Conservation (phyloP, 2,797 vertebrate species). For the Chaunax sp. region DNA sequence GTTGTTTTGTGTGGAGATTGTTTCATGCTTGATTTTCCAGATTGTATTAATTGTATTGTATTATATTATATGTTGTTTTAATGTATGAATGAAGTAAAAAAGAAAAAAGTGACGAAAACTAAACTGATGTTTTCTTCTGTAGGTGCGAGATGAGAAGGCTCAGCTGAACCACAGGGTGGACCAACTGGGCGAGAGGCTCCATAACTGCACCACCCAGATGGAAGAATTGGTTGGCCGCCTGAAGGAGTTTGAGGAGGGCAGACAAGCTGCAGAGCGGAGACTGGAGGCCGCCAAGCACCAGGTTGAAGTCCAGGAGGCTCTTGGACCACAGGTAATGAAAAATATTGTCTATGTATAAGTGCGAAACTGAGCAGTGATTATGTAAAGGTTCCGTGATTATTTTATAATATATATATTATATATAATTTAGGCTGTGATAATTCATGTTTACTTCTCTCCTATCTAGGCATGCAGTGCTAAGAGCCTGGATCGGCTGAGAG, state of each 20-base stretch:
- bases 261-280: conserved; percentile 92
- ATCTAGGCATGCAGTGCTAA: conserved; percentile 94
- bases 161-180: conserved; percentile 91
- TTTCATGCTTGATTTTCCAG: neutral
- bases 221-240: conserved; percentile 94
- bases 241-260: conserved; percentile 94
- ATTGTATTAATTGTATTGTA: too few relatives aligned
- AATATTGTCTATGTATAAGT: neutral
- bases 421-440: neutral
- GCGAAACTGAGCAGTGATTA: neutral
- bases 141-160: conserved; percentile 93
- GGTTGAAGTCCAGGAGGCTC: conserved; percentile 94
- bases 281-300: conserved; percentile 95
- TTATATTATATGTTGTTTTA: too few relatives aligned
- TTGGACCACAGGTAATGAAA: conserved; percentile 86
- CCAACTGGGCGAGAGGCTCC: conserved; percentile 88
- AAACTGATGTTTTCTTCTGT: neutral
- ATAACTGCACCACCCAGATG: conserved; percentile 86
- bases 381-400: neutral
- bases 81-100: too few relatives aligned
- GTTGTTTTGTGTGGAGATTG: too few relatives aligned
- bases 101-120: neutral
- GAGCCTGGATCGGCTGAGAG: conserved; percentile 92
- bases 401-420: neutral
- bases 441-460: neutral